Base-by-base conservation (phyloP, 2,797 vertebrate species). In the Fistularia tabacaria region DNA sequence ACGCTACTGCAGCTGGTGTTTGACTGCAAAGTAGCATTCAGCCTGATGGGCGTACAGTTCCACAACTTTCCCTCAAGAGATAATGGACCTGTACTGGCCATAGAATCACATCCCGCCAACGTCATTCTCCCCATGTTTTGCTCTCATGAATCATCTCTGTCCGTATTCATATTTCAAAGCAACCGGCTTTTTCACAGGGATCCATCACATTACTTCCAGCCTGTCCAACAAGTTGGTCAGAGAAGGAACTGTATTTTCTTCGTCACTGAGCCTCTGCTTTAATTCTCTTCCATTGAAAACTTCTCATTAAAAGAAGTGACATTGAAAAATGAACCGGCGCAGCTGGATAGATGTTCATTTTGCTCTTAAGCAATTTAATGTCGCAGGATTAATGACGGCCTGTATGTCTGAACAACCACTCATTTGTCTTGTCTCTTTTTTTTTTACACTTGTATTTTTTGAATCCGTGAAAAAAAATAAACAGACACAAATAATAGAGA, bases 231-330 rank as follows among this genome's bases (percentile, higher is more conserved):
- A 9, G 44, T 49, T 11, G 60, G 25, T 25, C 25, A 5, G 25
- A 25, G 25, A 25, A 25, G 25, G 25, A 14, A 54, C 15, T 43
- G 68, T 53, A 14, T 53, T 44, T 14, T 9, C 10, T 38, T 56
- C 41, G 13, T 57, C 13, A 49, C 38, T 10, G 36, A 57, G 67
- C 15, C 54, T 65, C 36, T 38, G 46, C 14, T 42, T 55, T 14
- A 9, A 56, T 64, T 65, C 10, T 14, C 72, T 59, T 53, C 58
- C 57, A 44, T 49, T 9, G 14, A 66, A 50, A 59, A 40, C 10
- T 46, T 15, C 70, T 69, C 54, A 75, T 65, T 49, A 54, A 48
- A 64, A 37, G 1, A 51, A 49, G 40, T 56, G 53, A 68, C 52
- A 51, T 49, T 41, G 42, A 57, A 47, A 51, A 55, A 59, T 57